Conservation (phyloP, 2,888 invertebrate species). For the Eupithecia centaureata region DNA sequence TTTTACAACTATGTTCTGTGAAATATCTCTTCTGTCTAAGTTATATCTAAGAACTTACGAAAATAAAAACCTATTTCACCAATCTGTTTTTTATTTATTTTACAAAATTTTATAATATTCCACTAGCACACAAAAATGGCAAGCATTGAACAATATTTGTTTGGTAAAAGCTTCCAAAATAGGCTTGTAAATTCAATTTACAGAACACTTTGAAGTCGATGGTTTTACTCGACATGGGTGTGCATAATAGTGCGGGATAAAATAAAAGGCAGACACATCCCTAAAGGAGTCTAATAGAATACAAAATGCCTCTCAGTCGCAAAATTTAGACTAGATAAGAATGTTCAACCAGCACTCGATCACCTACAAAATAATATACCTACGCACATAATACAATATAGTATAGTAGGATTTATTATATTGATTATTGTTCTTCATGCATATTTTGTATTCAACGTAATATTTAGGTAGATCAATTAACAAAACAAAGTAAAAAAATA, state of each 20-base stretch:
- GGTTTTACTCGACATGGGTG: constrained; percentile 9
- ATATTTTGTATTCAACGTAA: too few species aligned
- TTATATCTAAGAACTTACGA: background rate
- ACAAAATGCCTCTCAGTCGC: constrained; percentile 22
- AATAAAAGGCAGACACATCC: constrained; percentile 45
- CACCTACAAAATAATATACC: background rate
- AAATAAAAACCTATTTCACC: background rate
- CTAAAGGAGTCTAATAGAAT: constrained; percentile 64
- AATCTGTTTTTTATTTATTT: background rate
- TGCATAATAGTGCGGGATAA: constrained; percentile 21
- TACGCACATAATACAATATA: too few species aligned
- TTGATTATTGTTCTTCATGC: too few species aligned
- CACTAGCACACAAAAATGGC: background rate
- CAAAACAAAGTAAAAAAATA: too few species aligned
- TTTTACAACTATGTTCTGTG: background rate
- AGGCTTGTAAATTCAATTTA: constrained; percentile 6
- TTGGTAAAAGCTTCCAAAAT: background rate
- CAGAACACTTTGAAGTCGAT: constrained; percentile 42
- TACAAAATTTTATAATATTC: background rate
- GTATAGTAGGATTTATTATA: too few species aligned
- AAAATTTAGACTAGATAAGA: constrained; percentile 7
- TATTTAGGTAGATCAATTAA: too few species aligned
- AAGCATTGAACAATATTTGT: background rate
- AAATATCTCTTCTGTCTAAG: background rate
- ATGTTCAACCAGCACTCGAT: background rate